Conservation (phyloP, 2,888 invertebrate genomes). For the Ormyrus rosae region DNA sequence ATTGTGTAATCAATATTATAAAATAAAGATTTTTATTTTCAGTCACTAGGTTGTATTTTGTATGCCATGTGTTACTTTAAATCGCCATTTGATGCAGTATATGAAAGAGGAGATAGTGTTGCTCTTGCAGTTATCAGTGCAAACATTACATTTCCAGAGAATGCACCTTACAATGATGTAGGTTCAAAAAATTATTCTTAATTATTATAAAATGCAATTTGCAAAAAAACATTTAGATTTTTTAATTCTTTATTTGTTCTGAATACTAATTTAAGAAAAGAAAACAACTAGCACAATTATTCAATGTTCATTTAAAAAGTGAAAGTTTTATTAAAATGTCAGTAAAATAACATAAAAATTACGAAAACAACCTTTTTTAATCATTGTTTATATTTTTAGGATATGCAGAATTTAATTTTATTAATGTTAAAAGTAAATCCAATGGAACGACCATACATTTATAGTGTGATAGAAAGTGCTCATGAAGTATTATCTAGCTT, state of each 20-base stretch:
- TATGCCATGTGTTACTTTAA: slow-evolving; percentile 91
- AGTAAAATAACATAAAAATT: too few species aligned
- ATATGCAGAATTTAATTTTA: slow-evolving; percentile 82
- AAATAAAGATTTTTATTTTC: slow-evolving; percentile 63
- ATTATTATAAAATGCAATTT: slow-evolving; percentile 20
- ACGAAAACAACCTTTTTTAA: too few species aligned
- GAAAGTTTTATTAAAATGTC: too few species aligned
- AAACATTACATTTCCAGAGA: slow-evolving; percentile 83
- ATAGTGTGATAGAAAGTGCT: slow-evolving; percentile 82
- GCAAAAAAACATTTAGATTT: neutral
- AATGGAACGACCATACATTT: slow-evolving; percentile 86
- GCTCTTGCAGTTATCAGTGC: slow-evolving; percentile 90
- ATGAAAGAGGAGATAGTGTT: slow-evolving; percentile 91
- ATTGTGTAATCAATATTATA: slow-evolving; percentile 11
- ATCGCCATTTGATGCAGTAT: slow-evolving; percentile 89
- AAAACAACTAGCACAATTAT: too few species aligned
- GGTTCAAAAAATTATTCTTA: slow-evolving; percentile 47
- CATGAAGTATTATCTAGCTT: slow-evolving; percentile 79
- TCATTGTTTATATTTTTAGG: slow-evolving; percentile 75
- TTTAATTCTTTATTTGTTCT: too few species aligned
- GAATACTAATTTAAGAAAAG: too few species aligned
- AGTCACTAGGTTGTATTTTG: slow-evolving; percentile 91
- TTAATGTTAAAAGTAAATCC: slow-evolving; percentile 86
- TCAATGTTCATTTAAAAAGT: too few species aligned
- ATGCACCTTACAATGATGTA: slow-evolving; percentile 81